Conservation (phyloP, 2,888 invertebrate genomes). For the Leptinotarsa haldemani region DNA sequence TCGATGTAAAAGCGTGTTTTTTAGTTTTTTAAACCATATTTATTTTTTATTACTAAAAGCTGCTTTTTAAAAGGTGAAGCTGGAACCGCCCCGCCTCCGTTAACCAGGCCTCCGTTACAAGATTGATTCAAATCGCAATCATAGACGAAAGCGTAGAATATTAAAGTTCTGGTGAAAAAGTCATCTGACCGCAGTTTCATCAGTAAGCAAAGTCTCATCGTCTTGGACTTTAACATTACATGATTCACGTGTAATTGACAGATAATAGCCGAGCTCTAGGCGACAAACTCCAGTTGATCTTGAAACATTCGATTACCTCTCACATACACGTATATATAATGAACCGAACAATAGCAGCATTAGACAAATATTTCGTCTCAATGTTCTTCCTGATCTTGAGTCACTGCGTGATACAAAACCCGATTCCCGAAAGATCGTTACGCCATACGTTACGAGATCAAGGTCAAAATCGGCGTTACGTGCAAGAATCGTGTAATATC, state of each 20-base stretch:
- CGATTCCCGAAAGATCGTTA: slow-evolving; percentile 6
- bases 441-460: slow-evolving; percentile 12
- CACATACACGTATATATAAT: background rate
- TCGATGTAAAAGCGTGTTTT: no score
- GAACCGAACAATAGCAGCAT: background rate
- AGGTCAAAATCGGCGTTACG: background rate
- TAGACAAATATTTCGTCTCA: background rate
- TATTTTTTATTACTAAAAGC: no score
- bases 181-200: no score
- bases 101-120: no score
- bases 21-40: no score
- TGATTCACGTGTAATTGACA: background rate
- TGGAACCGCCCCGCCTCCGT: no score
- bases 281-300: background rate
- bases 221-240: no score
- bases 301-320: background rate
- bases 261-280: background rate
- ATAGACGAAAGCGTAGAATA: no score
- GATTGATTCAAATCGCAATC: no score
- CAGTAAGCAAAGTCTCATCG: no score
- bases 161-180: no score
- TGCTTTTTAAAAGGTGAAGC: no score
- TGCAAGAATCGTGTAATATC: background rate
- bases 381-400: slow-evolving; percentile 9
- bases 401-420: background rate